Base-by-base conservation (phyloP, 1,140 invertebrate genomes). In the Dreissena polymorpha region DNA sequence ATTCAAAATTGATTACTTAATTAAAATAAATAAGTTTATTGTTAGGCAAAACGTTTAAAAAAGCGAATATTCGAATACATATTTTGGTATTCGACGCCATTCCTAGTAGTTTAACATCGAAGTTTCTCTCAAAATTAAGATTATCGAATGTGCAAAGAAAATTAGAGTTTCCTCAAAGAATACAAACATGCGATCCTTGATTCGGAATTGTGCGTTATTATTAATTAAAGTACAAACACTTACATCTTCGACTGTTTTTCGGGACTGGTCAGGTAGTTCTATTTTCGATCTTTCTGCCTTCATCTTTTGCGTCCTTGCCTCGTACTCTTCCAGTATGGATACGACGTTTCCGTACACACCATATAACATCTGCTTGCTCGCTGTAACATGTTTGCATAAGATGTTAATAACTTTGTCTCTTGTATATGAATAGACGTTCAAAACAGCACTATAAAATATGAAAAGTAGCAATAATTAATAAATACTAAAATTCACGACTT, bases 291-390 rank as follows among this genome's bases (percentile, higher is more conserved):
- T 6, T 18, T 70, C 49, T 0, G 14, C 13, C 49, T 27, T 39
- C 68, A 13, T 50, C 49, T 49, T 70, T 21, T 70, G 13, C 25
- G 25, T 49, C n/a, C 68, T 29, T 70, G 13, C 18, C 39, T 70
- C 68, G 29, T 70, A 50, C 29, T 70, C 68, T 50, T 70, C 68
- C 25, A 70, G 39, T 10, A 70, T 70, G 27, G 68, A 39, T 21
- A 70, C 49, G 25, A 70, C 68, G n/a, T 70, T 70, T n/a, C 68
- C 68, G 21, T 39, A 70, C 29, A 70, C 68, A 14, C 68, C 68
- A 49, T 70, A 70, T 6, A 70, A 49, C 68, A 70, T 70, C 29
- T 70, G 68, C n/a, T 50, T 70, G 39, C 68, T 70, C 10, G 68
- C 68, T 67, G 21, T 49, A 70, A 70, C 0, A 70, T 60, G 57